phyloP scores from a whole-genome alignment of 1,140 invertebrate species.

The Hydropsyche tenuis region DNA sequence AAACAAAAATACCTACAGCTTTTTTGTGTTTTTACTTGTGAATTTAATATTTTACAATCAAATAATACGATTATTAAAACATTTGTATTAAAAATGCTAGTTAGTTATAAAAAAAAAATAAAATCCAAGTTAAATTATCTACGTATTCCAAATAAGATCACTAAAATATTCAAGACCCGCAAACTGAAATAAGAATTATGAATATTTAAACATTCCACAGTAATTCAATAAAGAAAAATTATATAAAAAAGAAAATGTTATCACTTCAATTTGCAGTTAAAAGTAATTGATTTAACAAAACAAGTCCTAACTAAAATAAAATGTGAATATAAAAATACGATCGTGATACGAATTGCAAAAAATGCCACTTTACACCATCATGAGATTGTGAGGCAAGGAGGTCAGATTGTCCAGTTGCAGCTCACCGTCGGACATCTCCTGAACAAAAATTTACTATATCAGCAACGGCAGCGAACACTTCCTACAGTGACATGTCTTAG shows the following conservation, averaged over 20 bases:
- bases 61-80: not conserved
- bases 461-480: conserved; percentile 40
- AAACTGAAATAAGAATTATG: not conserved
- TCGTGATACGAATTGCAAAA: conserved; percentile 16
- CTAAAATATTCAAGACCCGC: no score
- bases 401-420: conserved; percentile 32
- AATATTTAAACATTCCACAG: not conserved
- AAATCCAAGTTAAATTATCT: no score
- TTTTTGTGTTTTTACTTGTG: no score
- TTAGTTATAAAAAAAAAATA: no score
- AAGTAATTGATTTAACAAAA: not conserved
- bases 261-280: not conserved
- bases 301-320: conserved; percentile 1
- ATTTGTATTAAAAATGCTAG: not conserved
- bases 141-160: no score
- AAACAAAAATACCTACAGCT: conserved; percentile 24
- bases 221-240: not conserved
- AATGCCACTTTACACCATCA: conserved; percentile 33
- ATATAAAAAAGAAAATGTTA: not conserved
- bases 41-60: not conserved
- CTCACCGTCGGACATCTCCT: conserved; percentile 38
- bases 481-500: not conserved
- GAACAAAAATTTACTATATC: conserved; percentile 50
- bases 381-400: conserved; percentile 34
- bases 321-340: conserved; percentile 3